Percentiles rank a stretch among this genome's conserved stretches.
Conservation (phyloP, 2,888 invertebrate species). For the Mellilla xanthometata region DNA sequence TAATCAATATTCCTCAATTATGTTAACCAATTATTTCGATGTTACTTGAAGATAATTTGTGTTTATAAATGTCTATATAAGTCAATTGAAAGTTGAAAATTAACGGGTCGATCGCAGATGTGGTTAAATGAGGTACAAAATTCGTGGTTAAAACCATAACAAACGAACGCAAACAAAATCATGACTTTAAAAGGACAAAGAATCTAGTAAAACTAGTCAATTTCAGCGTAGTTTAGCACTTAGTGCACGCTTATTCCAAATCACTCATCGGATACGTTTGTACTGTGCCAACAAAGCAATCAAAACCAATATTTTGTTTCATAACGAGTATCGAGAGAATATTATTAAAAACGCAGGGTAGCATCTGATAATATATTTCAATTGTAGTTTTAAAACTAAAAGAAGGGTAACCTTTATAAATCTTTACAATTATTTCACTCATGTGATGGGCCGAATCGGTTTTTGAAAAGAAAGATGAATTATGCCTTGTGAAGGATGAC, state of each 20-base stretch:
- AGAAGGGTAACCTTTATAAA: conserved; percentile 17
- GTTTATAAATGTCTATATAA: conserved; percentile 53
- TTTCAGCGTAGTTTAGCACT: not conserved
- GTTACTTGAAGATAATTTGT: conserved; percentile 62
- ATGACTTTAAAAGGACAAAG: not conserved
- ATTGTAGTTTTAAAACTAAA: conserved; percentile 32
- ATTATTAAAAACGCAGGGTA: conserved; percentile 60
- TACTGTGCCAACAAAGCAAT: not conserved
- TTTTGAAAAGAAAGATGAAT: not conserved
- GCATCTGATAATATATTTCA: conserved; percentile 56
- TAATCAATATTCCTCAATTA: conserved; percentile 56
- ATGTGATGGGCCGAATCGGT: conserved; percentile 3
- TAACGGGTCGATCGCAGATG: too few relatives aligned
- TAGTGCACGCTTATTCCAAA: not conserved
- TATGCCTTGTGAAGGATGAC: conserved; percentile 2
- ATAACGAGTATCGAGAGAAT: conserved; percentile 45
- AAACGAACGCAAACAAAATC: too few relatives aligned
- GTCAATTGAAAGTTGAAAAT: conserved; percentile 77
- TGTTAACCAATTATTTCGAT: conserved; percentile 54
- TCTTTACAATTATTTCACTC: conserved; percentile 9
- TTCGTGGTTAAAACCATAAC: too few relatives aligned
- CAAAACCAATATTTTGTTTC: too few relatives aligned
- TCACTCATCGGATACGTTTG: not conserved
- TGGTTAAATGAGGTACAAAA: too few relatives aligned
- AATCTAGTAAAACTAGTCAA: not conserved